Evolutionary conservation across 2,113 vertebrate genomes (phyloP), one percentile per base, ranked within the genome.

Genomic region (Dolichallabes microphthalmus): DNA sequence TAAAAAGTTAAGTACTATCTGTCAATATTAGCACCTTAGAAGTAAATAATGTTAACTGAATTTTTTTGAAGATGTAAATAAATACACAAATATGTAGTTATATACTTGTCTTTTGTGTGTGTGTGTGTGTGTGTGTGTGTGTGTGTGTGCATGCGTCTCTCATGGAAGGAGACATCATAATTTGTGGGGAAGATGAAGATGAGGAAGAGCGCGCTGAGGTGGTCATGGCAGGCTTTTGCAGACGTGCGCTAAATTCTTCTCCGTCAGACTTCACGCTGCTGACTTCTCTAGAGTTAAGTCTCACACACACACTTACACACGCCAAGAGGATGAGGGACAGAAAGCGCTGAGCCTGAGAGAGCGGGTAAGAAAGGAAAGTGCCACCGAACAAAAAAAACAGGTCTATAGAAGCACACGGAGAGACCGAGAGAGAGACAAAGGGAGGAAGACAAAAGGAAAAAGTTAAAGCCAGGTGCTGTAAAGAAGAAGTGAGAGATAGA

Each of bases 181-280:
- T 78, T 58, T 78, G 27, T 58, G 30, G 13, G 92, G 87, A 91
- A 87, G 35, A 77, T 60, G 39, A 66, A 32, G 60, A 50, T 61
- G 82, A 83, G 69, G 82, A 68, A 58, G 75, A 60, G 76, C 58
- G 55, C 50, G 64, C 77, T 71, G 52, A 58, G 63, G 75, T 85
- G 78, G 80, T 82, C 82, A 53, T 52, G 77, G 74, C 50, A 32
- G 82, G 14, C 58, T 73, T 76, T 75, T 74, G 85, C 68, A 75
- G 30, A 45, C 45, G 45, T 69, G 57, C 20, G 35, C 53, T 89
- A 89, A 91, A 93, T 93, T 93, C 93, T 93, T 93, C 93, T 92
- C 88, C 87, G 90, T 88, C 90, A 89, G 88, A 90, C 82, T 79
- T 90, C 88, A 92, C 91, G 93, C 91, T 84, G 91, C 92, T 93